Evolutionary conservation across 2,113 vertebrate species (phyloP).

Genomic region (Chamaea fasciata): DNA sequence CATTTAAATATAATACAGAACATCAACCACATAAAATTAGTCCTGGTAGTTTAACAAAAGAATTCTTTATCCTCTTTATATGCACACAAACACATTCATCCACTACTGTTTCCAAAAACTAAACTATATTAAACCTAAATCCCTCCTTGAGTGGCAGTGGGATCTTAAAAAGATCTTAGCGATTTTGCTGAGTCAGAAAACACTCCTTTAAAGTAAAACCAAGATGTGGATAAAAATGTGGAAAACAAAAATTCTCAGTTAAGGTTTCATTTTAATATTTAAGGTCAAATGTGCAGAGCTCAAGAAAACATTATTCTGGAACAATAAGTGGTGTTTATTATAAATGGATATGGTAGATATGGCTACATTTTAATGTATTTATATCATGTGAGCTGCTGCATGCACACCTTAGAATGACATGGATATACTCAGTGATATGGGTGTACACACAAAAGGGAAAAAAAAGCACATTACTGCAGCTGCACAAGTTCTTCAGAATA

Average conservation of each 20-base stretch:
- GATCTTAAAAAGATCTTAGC: background rate
- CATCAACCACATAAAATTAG: background rate
- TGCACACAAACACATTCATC: background rate
- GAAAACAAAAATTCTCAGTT: background rate
- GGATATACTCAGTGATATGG: background rate
- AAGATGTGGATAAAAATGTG: background rate
- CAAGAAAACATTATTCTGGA: background rate
- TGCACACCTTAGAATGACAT: background rate
- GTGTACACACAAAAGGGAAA: background rate
- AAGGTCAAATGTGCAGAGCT: background rate
- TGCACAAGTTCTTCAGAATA: conserved; percentile 32
- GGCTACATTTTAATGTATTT: background rate
- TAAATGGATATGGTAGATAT: background rate
- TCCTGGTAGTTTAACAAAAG: background rate
- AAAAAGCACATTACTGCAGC: background rate
- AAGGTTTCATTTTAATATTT: background rate
- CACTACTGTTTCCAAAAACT: background rate
- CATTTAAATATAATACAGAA: conserved; percentile 22
- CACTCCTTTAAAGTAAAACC: background rate
- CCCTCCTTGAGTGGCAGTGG: background rate
- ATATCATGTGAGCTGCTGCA: background rate
- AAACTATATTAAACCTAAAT: background rate
- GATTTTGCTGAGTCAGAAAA: background rate
- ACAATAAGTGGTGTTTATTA: background rate
- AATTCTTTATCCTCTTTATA: background rate